phyloP scores from a whole-genome alignment of 2,113 vertebrate species.

The Phalacrocorax brasilianus region DNA sequence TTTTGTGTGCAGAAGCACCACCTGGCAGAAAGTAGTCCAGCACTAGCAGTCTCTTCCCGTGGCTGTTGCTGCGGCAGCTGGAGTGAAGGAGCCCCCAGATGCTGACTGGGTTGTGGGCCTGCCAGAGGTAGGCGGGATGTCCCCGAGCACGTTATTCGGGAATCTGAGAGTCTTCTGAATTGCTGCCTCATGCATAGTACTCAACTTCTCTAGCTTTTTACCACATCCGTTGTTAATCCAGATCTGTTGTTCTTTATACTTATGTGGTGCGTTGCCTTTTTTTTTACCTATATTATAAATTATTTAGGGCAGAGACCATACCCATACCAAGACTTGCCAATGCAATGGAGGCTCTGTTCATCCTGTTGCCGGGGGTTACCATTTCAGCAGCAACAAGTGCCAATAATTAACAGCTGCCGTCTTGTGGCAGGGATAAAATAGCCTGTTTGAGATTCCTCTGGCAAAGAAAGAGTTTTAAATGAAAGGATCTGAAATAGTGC shows the following conservation, averaged over 20 bases:
- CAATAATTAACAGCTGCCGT: neutral
- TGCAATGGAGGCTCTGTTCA: fast-evolving
- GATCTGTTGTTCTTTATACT: neutral
- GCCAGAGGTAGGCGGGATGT: neutral
- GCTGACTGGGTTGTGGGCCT: neutral
- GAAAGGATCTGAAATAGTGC: neutral
- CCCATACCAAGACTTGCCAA: neutral
- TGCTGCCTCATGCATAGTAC: neutral
- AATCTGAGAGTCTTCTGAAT: neutral
- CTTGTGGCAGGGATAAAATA: neutral
- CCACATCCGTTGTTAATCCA: neutral
- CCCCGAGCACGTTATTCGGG: neutral
- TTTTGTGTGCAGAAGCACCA: neutral
- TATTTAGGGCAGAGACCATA: neutral
- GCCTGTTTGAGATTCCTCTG: neutral
- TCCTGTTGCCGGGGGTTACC: neutral
- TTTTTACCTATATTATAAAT: neutral
- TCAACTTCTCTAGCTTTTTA: neutral
- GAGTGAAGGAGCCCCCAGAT: neutral
- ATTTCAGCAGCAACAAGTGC: neutral
- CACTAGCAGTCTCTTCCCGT: fast-evolving
- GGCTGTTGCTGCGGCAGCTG: neutral
- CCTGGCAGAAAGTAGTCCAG: neutral
- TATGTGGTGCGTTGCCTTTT: fast-evolving
- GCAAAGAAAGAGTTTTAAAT: neutral